Base-by-base conservation (phyloP, 1,140 invertebrate species). In the Acromyrmex heyeri region DNA sequence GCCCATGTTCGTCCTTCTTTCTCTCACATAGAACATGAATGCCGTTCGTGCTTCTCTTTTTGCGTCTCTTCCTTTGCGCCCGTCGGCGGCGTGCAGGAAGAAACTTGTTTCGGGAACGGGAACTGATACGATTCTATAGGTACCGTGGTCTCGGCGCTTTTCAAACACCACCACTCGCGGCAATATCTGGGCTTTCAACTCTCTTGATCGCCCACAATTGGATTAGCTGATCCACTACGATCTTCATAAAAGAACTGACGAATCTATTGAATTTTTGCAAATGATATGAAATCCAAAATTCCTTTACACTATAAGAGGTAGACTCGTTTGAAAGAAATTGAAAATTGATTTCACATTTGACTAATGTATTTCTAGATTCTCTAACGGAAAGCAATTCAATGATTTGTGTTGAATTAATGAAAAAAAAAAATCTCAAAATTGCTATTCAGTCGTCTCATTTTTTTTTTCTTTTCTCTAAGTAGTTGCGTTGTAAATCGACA, bases 61-160 rank as follows among this genome's bases (percentile, higher is more conserved):
- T 81, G 64, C 78, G 65, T 70, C 65, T 70, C 65, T 70, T 70
- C 21, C 50, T 81, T 81, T 82, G 79, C 79, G 78, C 65, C 78
- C 67, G 30, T 82, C 79, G 79, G 55, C 67, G 67, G 77, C 55
- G 24, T 30, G 77, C 30, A 73, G 79, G 67, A 82, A 82, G 79
- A 82, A 82, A 82, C 79, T 82, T 82, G 79, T 82, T 82, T 82
- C 53, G 79, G 79, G 79, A 82, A 82, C 79, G 79, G 67, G 78
- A 82, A 82, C 55, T 82, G 79, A 82, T 82, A 82, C 79, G 55
- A 82, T 82, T 82, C 67, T 73, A 82, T 73, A 38, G 79, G 24
- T 18, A 61, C 67, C 38, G 50, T 48, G 79, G 79, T 44, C 79
- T 24, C 48, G 64, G 77, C 14, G 77, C 79, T 82, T 82, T 82